A percentile compares a stretch with the other conserved stretches of the same genome.
These are phyloP conservation scores for Polydrusus tereticollis DNA, from an alignment of 2,888 invertebrate species.

Conservation along the genomic window DNA sequence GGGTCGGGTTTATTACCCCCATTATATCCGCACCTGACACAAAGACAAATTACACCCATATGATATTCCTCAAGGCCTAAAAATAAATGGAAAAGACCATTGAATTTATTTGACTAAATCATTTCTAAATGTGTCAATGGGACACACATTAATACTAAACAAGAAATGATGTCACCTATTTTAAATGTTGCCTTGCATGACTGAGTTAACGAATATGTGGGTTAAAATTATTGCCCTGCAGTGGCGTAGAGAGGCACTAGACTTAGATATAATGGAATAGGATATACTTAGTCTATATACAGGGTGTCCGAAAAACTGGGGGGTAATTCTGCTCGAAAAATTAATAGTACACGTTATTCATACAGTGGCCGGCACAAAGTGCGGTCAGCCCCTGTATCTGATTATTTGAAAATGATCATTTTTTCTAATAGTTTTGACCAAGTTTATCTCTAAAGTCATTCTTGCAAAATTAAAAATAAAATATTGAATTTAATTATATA, in stretches of 20 bases:
- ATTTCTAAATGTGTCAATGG: slow-evolving; percentile 23
- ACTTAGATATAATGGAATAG: not conserved
- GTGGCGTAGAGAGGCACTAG: slow-evolving; percentile 1
- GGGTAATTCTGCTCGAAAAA: no score
- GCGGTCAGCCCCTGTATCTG: no score
- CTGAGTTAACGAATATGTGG: slow-evolving; percentile 43
- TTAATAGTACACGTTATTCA: no score
- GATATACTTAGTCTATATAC: not conserved
- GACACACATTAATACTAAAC: slow-evolving; percentile 32
- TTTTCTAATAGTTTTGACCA: no score
- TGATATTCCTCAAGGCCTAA: slow-evolving; percentile 18
- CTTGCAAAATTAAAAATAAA: no score
- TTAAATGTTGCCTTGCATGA: slow-evolving; percentile 47
- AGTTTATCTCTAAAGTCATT: no score
- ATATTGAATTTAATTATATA: no score
- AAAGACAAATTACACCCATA: no score
- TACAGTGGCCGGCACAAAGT: no score
- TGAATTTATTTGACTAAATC: slow-evolving; percentile 16
- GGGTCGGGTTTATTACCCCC: no score
- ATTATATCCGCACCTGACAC: no score
- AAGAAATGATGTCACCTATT: slow-evolving; percentile 50
- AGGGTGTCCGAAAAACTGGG: not conserved
- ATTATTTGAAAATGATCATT: no score
- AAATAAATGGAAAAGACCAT: slow-evolving; percentile 18
- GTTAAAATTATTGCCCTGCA: slow-evolving; percentile 40